phyloP scores from a whole-genome alignment of 1,140 invertebrate genomes.

The Trichoplusia ni region DNA sequence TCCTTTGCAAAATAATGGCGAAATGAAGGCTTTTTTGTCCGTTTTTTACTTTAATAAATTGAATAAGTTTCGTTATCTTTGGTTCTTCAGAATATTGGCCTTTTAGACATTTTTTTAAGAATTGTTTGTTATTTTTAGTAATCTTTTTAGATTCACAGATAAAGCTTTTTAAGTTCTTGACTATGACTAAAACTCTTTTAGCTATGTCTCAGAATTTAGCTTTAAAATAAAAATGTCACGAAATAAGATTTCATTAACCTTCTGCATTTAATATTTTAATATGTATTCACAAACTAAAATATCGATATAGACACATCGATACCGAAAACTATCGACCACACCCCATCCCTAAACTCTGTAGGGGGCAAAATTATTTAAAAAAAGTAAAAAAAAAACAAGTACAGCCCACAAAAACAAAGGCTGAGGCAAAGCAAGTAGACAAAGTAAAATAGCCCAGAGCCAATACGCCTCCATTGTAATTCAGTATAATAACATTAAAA shows the following conservation, averaged over 20 bases:
- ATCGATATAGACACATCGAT: background rate
- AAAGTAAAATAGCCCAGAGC: slow-evolving; percentile 3
- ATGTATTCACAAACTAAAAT: no score
- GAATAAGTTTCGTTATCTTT: slow-evolving; percentile 6
- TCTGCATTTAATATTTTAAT: no score
- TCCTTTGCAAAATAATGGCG: slow-evolving; percentile 21
- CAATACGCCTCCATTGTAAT: background rate
- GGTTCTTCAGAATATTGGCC: background rate
- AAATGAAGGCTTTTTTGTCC: slow-evolving; percentile 8
- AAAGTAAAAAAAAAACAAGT: slow-evolving; percentile 2
- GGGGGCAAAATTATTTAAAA: background rate
- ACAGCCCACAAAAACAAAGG: slow-evolving; percentile 6
- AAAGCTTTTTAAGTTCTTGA: no score
- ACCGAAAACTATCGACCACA: background rate
- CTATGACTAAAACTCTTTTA: no score
- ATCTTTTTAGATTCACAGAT: no score
- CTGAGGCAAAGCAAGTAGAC: slow-evolving; percentile 1
- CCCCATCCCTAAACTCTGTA: background rate
- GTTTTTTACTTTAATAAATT: background rate
- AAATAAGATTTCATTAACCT: no score
- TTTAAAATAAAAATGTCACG: no score
- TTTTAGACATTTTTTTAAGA: slow-evolving; percentile 7
- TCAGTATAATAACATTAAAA: background rate
- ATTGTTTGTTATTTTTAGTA: no score
- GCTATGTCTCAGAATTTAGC: no score